Conservation (phyloP, 1,140 invertebrate genomes). For the Spodoptera litura region DNA sequence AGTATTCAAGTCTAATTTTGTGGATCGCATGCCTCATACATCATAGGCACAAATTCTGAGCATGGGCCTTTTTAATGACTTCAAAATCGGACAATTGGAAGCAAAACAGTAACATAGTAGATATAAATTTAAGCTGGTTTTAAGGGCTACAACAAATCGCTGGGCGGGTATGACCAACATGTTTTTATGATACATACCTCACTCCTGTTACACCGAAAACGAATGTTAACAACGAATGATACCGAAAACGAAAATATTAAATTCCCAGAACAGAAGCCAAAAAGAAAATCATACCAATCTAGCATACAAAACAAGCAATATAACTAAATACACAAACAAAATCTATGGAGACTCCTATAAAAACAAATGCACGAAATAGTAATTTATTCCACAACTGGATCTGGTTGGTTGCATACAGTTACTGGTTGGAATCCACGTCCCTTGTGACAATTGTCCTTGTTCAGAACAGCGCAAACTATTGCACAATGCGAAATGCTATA, state of each 20-base stretch:
- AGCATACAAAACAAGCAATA: neutral
- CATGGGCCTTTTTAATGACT: too few relatives aligned
- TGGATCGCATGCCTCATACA: too few relatives aligned
- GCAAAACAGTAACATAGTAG: too few relatives aligned
- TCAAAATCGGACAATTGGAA: too few relatives aligned
- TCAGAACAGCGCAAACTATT: slow-evolving; percentile 18
- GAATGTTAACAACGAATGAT: too few relatives aligned
- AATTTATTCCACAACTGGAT: neutral
- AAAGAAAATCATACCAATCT: neutral
- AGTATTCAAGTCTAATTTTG: too few relatives aligned
- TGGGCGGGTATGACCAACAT: too few relatives aligned
- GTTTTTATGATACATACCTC: too few relatives aligned
- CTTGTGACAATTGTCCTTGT: slow-evolving; percentile 8
- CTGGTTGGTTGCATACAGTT: neutral
- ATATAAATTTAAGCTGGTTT: too few relatives aligned
- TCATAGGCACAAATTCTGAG: too few relatives aligned
- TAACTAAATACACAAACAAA: neutral
- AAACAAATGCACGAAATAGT: neutral
- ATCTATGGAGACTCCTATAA: neutral
- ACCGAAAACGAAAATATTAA: neutral
- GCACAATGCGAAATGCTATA: neutral
- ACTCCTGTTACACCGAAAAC: too few relatives aligned
- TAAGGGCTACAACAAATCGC: too few relatives aligned
- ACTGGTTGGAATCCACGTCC: neutral
- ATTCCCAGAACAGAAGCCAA: neutral